Base-by-base conservation (phyloP, 2,888 invertebrate genomes). In the Orchestes rusci region DNA sequence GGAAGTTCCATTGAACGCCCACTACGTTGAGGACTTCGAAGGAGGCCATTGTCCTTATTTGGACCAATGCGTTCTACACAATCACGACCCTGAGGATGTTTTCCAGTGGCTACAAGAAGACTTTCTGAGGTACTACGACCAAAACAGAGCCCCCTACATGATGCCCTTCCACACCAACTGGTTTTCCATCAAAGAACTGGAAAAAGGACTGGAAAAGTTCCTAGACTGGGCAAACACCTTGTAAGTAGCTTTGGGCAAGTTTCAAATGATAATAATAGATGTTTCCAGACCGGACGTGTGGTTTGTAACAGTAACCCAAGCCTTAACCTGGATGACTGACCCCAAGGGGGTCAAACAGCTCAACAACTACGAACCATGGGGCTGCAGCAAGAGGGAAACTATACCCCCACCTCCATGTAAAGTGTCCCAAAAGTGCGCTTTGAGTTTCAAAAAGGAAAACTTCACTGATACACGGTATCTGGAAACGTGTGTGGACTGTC, bases 111-210 rank as follows among this genome's bases (percentile, higher is more conserved):
- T 92, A 17, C 83, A 85, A 63, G 90, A 91, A 70, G 92, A 93
- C 66, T 93, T 92, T 68, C 46, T 54, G 15, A 74, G 89, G 17
- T 77, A 85, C 66, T 91, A 90, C 61, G 83, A 86, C 19, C 89
- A 90, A 65, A 91, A 91, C 66, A 76, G 84, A 50, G 89, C 91
- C 1, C 89, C 91, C 0, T 92, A 92, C 67, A 89, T 91, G 89
- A 90, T 92, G 89, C 82, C 92, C 0, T 86, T 92, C 79, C 94
- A 95, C 64, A 93, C 94, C 1, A 93, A 92, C 69, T 95, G 95
- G 95, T 94, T 95, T 74, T 89, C 84, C 65, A 88, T 84, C 57
- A 88, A 85, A 61, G 86, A 80, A 58, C 71, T 89, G 8, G 90
- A 89, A 63, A 73, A 73, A 45, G 92, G 91, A 15, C 71, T 93